A percentile compares a stretch with the other conserved stretches of the same genome.
These are phyloP conservation scores for Plumapathes pennacea DNA, from an alignment of 92 coral and sea anemone species.

Conservation along the genomic window DNA sequence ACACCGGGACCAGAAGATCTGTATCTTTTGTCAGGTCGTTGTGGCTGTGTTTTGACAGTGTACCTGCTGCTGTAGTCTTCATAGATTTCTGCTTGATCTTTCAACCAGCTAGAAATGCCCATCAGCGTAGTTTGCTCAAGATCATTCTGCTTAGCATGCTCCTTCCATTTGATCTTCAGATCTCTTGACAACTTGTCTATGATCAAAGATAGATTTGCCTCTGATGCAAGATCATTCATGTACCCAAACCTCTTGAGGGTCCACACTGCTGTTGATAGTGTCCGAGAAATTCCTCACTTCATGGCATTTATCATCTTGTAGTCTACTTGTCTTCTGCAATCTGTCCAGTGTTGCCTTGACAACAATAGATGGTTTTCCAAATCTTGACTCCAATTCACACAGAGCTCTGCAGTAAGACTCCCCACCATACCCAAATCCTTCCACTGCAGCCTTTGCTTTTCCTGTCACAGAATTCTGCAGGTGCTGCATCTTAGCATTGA, in stretches of 20 bases:
- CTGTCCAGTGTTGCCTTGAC: constrained; percentile 23
- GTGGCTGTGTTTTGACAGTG: no score
- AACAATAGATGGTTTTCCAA: constrained; percentile 41
- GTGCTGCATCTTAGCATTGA: constrained; percentile 44
- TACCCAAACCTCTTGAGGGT: constrained; percentile 24
- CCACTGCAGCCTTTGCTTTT: constrained; percentile 41
- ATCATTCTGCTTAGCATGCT: neutral
- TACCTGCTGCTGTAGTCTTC: constrained; percentile 38
- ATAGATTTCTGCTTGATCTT: constrained; percentile 35
- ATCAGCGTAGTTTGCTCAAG: constrained; percentile 6
- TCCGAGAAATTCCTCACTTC: constrained; percentile 31
- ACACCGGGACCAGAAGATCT: no score
- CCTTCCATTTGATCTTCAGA: constrained; percentile 32
- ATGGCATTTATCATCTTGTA: constrained; percentile 24
- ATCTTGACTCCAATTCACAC: constrained; percentile 35
- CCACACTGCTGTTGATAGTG: constrained; percentile 26
- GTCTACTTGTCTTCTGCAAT: constrained; percentile 1
- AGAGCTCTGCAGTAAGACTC: constrained; percentile 42
- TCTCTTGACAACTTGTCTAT: constrained; percentile 31
- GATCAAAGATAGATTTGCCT: constrained; percentile 21
- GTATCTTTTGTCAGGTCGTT: no score
- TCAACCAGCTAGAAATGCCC: constrained; percentile 20
- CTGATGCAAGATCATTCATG: constrained; percentile 17
- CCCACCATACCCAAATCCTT: constrained; percentile 49
- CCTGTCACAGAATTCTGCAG: constrained; percentile 50